Conservation (phyloP, 1,140 invertebrate genomes). For the Euwallacea similis region DNA sequence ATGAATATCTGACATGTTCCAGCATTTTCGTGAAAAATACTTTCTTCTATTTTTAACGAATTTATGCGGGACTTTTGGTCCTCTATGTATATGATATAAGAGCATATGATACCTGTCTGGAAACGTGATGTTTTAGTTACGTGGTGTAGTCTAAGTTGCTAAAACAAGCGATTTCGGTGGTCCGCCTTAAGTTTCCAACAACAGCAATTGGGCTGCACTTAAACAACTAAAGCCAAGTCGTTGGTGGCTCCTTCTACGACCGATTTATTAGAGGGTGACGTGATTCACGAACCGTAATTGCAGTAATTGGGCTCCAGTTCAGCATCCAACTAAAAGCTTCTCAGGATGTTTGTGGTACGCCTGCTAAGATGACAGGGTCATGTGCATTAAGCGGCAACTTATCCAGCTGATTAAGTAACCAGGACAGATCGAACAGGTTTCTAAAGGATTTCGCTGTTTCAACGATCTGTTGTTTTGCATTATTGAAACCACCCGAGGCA, state of each 20-base stretch:
- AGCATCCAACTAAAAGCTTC: conserved; percentile 17
- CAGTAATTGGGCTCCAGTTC: conserved; percentile 35
- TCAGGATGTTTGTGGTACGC: conserved; percentile 25
- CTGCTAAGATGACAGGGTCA: conserved; percentile 3
- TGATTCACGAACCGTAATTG: conserved; percentile 37
- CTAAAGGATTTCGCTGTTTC: conserved; percentile 3
- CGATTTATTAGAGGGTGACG: conserved; percentile 34
- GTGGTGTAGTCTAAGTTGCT: not conserved
- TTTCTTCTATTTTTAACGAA: too few species aligned
- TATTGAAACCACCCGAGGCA: too few species aligned
- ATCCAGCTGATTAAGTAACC: not conserved
- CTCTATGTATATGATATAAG: too few species aligned
- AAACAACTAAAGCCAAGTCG: conserved; percentile 16
- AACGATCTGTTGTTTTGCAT: not conserved
- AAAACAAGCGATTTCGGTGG: not conserved
- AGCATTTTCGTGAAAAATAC: too few species aligned
- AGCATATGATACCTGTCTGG: too few species aligned
- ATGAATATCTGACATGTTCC: too few species aligned
- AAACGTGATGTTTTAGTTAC: too few species aligned
- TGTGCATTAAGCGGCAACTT: conserved; percentile 1
- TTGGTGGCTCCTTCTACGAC: conserved; percentile 35
- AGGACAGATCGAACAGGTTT: not conserved
- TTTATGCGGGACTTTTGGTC: too few species aligned
- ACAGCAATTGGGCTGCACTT: conserved; percentile 19
- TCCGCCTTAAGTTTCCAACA: conserved; percentile 11